phyloP scores from a whole-genome alignment of 2,888 invertebrate species.

The Epistrophella euchroma region DNA sequence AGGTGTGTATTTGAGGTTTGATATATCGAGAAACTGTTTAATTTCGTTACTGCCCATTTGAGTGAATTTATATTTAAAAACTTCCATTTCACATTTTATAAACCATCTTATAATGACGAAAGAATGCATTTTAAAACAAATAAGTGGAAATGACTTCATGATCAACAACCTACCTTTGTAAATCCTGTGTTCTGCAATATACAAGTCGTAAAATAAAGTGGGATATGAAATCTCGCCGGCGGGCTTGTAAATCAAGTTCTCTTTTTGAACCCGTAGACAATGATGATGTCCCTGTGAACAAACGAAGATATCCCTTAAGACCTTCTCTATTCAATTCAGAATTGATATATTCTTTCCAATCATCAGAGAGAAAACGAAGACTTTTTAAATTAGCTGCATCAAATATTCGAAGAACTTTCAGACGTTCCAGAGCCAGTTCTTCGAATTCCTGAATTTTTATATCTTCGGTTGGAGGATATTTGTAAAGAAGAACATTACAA shows the following conservation, averaged over 20 bases:
- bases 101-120: conserved; percentile 88
- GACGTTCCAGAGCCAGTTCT: conserved; percentile 92
- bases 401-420: conserved; percentile 90
- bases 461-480: conserved; percentile 89
- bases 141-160: background rate
- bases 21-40: conserved; percentile 87
- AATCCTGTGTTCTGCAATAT: conserved; percentile 94
- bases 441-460: conserved; percentile 94
- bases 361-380: conserved; percentile 87
- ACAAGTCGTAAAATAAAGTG: conserved; percentile 96
- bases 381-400: conserved; percentile 89
- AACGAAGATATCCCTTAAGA: conserved; percentile 87
- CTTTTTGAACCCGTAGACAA: conserved; percentile 80
- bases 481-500: conserved; percentile 92
- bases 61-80: conserved; percentile 92
- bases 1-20: conserved; percentile 88
- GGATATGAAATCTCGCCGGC: conserved; percentile 93
- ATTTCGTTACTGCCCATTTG: conserved; percentile 86
- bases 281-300: conserved; percentile 84
- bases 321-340: conserved; percentile 88
- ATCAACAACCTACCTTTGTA: conserved; percentile 84
- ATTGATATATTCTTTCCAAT: conserved; percentile 88
- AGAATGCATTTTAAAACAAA: conserved; percentile 8
- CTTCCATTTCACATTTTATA: conserved; percentile 93
- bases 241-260: conserved; percentile 87